These are phyloP conservation scores for Centropus unirufus DNA, from an alignment of 2,113 vertebrate genomes.

Conservation along the genomic window DNA sequence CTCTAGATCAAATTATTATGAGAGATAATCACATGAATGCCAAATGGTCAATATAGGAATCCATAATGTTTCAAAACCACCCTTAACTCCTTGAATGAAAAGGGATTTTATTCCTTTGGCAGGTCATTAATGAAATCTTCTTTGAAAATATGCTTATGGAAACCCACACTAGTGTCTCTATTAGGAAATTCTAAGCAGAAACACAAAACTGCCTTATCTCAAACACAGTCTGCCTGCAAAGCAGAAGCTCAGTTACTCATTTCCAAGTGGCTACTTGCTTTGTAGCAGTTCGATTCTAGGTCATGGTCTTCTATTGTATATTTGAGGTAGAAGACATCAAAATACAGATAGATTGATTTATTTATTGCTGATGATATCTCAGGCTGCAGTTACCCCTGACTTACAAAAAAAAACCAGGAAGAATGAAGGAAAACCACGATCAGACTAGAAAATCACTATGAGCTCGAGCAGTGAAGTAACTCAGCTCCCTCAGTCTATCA, in stretches of 20 bases:
- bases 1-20: background rate
- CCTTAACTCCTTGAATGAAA: background rate
- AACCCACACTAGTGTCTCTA: background rate
- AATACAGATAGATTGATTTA: background rate
- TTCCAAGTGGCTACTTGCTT: slow-evolving; percentile 18
- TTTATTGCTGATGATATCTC: background rate
- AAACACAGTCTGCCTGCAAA: background rate
- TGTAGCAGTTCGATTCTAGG: background rate
- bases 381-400: background rate
- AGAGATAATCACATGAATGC: background rate
- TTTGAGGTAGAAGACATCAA: background rate
- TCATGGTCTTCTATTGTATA: background rate
- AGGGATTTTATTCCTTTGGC: background rate
- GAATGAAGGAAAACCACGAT: background rate
- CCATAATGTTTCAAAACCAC: background rate
- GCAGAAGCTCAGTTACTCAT: slow-evolving; percentile 22
- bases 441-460: background rate
- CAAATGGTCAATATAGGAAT: background rate
- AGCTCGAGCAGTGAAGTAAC: background rate
- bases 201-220: slow-evolving; percentile 51
- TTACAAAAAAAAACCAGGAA: background rate
- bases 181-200: slow-evolving; percentile 48
- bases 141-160: background rate
- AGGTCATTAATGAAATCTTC: background rate
- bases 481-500: background rate